Percentiles rank a stretch among this genome's conserved stretches.
Evolutionary conservation across 2,797 vertebrate species (phyloP).

Genomic region (Sebastolobus altivelis): DNA sequence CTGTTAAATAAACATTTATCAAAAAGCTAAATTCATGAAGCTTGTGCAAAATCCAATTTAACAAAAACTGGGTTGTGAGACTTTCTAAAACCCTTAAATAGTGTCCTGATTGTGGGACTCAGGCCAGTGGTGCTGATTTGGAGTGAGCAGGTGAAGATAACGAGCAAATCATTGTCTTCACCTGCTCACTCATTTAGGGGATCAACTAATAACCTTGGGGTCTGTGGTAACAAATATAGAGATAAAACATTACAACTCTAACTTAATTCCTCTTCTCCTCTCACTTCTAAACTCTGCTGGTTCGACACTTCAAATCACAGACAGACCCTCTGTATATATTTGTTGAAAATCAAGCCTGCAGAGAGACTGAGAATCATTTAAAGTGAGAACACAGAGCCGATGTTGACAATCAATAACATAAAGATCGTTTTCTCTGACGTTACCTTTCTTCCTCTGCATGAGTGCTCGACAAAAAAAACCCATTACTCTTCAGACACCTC

Average conservation of each 20-base stretch:
- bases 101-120: background rate
- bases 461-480: constrained; percentile 2
- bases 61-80: background rate
- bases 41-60: background rate
- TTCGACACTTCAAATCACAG: background rate
- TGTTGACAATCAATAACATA: constrained; percentile 30
- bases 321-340: too few species aligned
- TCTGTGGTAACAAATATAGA: background rate
- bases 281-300: background rate
- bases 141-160: background rate
- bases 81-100: background rate
- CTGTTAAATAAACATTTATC: background rate
- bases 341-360: background rate
- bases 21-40: background rate
- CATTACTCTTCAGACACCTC: constrained; percentile 10
- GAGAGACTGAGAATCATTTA: background rate
- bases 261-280: background rate
- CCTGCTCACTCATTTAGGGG: background rate
- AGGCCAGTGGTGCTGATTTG: too few species aligned
- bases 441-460: constrained; percentile 29
- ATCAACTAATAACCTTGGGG: background rate
- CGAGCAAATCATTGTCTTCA: background rate
- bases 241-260: background rate
- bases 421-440: constrained; percentile 7
- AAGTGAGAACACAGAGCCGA: background rate